phyloP scores from a whole-genome alignment of 2,888 invertebrate species.

The Cordylochernes scorpioides region DNA sequence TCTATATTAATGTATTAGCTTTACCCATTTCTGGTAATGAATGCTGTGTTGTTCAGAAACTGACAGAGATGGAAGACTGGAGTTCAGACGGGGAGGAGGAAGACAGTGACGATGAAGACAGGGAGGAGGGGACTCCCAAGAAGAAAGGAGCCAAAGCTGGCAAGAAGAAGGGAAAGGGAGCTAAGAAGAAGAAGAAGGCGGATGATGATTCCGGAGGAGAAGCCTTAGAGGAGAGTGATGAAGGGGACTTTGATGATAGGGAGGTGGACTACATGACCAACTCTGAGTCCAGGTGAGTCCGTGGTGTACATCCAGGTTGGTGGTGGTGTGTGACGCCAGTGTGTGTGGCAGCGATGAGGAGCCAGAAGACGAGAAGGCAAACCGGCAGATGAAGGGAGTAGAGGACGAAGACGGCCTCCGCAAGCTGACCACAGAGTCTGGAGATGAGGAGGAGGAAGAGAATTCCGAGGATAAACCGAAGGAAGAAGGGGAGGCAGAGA shows the following conservation, averaged over 20 bases:
- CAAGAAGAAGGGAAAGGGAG: slow-evolving; percentile 7
- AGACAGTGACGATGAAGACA: slow-evolving; percentile 33
- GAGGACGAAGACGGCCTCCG: slow-evolving; percentile 67
- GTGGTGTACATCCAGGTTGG: too few relatives aligned
- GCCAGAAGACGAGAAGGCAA: slow-evolving; percentile 12
- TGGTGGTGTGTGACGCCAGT: too few relatives aligned
- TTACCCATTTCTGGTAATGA: too few relatives aligned
- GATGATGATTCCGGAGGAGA: slow-evolving; percentile 60
- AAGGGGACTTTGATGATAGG: slow-evolving; percentile 80
- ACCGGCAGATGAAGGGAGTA: slow-evolving; percentile 32
- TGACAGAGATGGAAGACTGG: slow-evolving; percentile 85
- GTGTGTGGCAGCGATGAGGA: slow-evolving; percentile 8
- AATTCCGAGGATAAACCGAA: slow-evolving; percentile 30
- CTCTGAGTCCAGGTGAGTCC: too few relatives aligned
- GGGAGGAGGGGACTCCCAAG: slow-evolving; percentile 13
- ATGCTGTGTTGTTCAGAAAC: slow-evolving; percentile 25
- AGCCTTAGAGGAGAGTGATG: slow-evolving; percentile 83
- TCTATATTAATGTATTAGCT: too few relatives aligned
- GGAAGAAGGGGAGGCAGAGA: slow-evolving; percentile 34
- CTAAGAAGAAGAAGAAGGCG: slow-evolving; percentile 31
- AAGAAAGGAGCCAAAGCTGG: slow-evolving; percentile 9
- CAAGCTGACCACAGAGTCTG: slow-evolving; percentile 60
- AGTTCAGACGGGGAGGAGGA: slow-evolving; percentile 40
- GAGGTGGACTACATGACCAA: slow-evolving; percentile 84
- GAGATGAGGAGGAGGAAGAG: slow-evolving; percentile 54